Base-by-base conservation (phyloP, 2,888 invertebrate species). In the Tubiluchus corallicola region DNA sequence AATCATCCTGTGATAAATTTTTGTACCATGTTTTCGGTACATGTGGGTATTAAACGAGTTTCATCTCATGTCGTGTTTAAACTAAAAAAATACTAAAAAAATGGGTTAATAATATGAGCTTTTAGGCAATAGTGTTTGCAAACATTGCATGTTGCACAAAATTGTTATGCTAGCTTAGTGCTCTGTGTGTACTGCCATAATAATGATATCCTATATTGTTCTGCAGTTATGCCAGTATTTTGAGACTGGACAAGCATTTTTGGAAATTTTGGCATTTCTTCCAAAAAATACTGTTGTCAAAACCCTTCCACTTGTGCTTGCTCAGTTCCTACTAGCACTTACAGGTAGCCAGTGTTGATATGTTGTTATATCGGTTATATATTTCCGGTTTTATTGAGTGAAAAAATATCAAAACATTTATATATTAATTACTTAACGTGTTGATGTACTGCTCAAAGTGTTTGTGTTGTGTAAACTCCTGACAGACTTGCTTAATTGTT, bases 91-190 rank as follows among this genome's bases (percentile, higher is more conserved):
- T 9, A 29, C 9, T 29, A 29, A 29, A 29, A 29, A 29, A 29
- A 29, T 9, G 29, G 9, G 29, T 9, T 29, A 9, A 29, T n/a
- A n/a, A n/a, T n/a, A 29, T 29, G 29, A 29, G 29, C 29, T 29
- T 29, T 29, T 29, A 29, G 29, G 29, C 29, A 29, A 29, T 29
- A 29, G 29, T 29, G 9, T 29, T 29, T 29, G 29, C 29, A 29
- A 9, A 9, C n/a, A n/a, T 29, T 29, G 29, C 9, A 29, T n/a
- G n/a, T n/a, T n/a, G n/a, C n/a, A 29, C 29, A 9, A 29, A 29
- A n/a, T 29, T n/a, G n/a, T 29, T n/a, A 29, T 29, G 29, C 29
- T 29, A 29, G 29, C 9, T 29, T 29, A 29, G 29, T 29, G 9
- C 29, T n/a, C 9, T 29, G 29, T n/a, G 9, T 29, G 29, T 29